These are phyloP conservation scores for Platypus cylindrus DNA, from an alignment of 2,888 invertebrate genomes.

Conservation along the genomic window DNA sequence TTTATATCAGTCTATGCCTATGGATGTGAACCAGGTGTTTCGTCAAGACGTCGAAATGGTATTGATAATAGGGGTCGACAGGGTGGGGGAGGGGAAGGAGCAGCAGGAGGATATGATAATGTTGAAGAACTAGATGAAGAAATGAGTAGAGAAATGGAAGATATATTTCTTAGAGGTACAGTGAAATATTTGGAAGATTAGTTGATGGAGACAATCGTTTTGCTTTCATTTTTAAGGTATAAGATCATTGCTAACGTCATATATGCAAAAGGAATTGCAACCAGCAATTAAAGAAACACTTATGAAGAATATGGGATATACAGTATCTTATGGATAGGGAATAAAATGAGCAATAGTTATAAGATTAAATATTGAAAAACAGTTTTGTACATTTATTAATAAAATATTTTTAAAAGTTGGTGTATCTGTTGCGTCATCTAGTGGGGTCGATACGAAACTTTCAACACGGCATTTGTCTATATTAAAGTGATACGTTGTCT, in stretches of 20 bases:
- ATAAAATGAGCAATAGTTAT: too few relatives aligned
- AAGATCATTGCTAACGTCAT: conserved; percentile 62
- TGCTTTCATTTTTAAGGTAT: conserved; percentile 27
- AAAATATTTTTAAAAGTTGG: too few relatives aligned
- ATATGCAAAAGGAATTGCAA: conserved; percentile 73
- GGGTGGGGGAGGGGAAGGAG: conserved; percentile 2
- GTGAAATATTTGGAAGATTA: not conserved
- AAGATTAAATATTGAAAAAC: too few relatives aligned
- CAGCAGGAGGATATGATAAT: too few relatives aligned
- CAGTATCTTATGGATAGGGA: conserved; percentile 66
- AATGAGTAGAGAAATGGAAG: conserved; percentile 69
- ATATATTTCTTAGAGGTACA: conserved; percentile 71
- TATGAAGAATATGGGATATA: conserved; percentile 80
- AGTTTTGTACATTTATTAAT: too few relatives aligned
- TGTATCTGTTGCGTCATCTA: too few relatives aligned
- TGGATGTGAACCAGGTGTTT: conserved; percentile 53
- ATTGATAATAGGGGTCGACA: conserved; percentile 10
- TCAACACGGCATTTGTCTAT: too few relatives aligned
- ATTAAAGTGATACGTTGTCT: too few relatives aligned
- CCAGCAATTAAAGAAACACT: conserved; percentile 76
- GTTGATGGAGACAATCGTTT: too few relatives aligned
- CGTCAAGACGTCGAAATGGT: conserved; percentile 25
- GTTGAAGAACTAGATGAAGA: conserved; percentile 42
- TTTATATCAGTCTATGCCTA: conserved; percentile 79
- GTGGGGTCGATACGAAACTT: too few relatives aligned